These are phyloP conservation scores for Cerceris rybyensis DNA, from an alignment of 2,888 invertebrate species.

Conservation along the genomic window DNA sequence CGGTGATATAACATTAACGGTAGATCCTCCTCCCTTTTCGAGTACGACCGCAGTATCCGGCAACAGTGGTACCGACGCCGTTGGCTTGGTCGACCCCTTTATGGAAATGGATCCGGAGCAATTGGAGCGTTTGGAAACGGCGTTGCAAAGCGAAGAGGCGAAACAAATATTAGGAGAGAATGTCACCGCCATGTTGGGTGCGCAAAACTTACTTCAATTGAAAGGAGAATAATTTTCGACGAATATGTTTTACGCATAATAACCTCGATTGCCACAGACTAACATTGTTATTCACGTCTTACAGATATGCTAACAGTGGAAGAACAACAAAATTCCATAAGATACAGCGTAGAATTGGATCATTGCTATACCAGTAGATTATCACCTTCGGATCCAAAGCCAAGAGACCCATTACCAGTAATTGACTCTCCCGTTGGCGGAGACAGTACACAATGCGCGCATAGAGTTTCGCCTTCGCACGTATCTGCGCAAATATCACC, in stretches of 20 bases:
- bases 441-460: conserved; percentile 63
- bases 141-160: conserved; percentile 83
- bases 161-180: conserved; percentile 83
- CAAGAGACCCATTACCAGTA: conserved; percentile 73
- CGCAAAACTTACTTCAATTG: conserved; percentile 20
- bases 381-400: conserved; percentile 85
- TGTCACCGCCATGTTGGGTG: conserved; percentile 82
- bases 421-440: conserved; percentile 70
- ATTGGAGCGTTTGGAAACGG: conserved; percentile 82
- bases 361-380: conserved; percentile 89
- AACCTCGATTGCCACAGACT: too few relatives aligned
- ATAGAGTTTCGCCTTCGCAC: conserved; percentile 38
- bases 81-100: conserved; percentile 80
- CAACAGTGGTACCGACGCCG: conserved; percentile 54
- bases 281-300: conserved; percentile 34
- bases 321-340: conserved; percentile 84
- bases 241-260: neutral
- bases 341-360: conserved; percentile 86
- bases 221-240: neutral
- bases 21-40: conserved; percentile 76
- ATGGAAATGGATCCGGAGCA: conserved; percentile 83
- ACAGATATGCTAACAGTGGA: conserved; percentile 82
- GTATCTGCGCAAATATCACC: conserved; percentile 25
- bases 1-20: conserved; percentile 77
- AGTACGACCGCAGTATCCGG: conserved; percentile 47